Conservation (phyloP, 2,113 vertebrate species). For the Apus apus region DNA sequence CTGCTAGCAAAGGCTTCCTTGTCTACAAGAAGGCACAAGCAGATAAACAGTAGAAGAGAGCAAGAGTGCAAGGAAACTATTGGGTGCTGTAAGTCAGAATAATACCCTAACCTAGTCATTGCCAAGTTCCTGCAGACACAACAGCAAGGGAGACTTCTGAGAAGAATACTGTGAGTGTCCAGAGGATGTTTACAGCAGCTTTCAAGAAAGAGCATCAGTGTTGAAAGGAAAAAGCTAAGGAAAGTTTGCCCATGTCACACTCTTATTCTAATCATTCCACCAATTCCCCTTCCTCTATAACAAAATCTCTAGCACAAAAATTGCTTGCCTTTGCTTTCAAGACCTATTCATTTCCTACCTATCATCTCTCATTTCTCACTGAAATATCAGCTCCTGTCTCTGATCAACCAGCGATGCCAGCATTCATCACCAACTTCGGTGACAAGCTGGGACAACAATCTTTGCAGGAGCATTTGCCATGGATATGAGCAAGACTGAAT, state of each 20-base stretch:
- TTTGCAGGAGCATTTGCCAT: slow-evolving; percentile 54
- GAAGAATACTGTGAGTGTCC: not conserved
- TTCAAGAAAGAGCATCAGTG: not conserved
- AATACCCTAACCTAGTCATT: not conserved
- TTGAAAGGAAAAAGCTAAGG: not conserved
- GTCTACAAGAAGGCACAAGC: not conserved
- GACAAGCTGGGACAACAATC: slow-evolving; percentile 62
- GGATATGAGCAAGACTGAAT: slow-evolving; percentile 50
- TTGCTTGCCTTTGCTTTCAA: slow-evolving; percentile 8
- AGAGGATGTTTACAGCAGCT: not conserved
- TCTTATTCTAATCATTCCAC: not conserved
- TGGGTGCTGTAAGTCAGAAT: not conserved
- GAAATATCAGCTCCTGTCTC: slow-evolving; percentile 51
- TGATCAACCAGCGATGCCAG: slow-evolving; percentile 51
- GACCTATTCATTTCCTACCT: slow-evolving; percentile 41
- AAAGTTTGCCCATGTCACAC: not conserved
- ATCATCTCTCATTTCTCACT: slow-evolving; percentile 35
- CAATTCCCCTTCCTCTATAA: not conserved
- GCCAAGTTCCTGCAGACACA: not conserved
- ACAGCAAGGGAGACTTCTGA: not conserved
- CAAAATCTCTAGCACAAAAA: not conserved
- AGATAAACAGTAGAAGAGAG: not conserved
- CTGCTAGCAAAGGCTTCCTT: not conserved
- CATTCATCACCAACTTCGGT: slow-evolving; percentile 52
- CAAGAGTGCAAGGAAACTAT: not conserved